These are phyloP conservation scores for Antechinus flavipes DNA, from an alignment of 2,113 vertebrate species.

Conservation along the genomic window DNA sequence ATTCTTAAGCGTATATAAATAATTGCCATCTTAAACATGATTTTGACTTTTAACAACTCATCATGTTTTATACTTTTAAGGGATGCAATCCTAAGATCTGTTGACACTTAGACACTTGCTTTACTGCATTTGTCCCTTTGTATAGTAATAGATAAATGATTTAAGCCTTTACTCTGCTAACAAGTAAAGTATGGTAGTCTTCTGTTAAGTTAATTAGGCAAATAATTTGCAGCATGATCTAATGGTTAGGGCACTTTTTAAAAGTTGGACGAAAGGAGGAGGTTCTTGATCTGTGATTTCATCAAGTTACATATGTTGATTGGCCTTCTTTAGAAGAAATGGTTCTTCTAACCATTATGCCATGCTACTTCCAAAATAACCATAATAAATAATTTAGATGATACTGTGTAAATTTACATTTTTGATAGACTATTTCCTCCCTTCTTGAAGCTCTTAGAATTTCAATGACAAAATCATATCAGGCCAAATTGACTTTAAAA, in stretches of 20 bases:
- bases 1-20: background rate
- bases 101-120: background rate
- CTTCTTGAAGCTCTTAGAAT: too few relatives aligned
- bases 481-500: too few relatives aligned
- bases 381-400: background rate
- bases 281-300: background rate
- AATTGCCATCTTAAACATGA: background rate
- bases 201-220: background rate
- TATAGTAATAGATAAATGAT: background rate
- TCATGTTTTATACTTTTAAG: background rate
- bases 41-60: background rate
- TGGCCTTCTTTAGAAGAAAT: background rate
- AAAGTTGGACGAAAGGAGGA: background rate
- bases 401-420: background rate
- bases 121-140: background rate
- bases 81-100: background rate
- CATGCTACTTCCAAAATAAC: background rate
- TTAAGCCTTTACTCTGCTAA: background rate
- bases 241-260: background rate
- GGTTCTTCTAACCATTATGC: background rate
- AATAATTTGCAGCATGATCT: background rate
- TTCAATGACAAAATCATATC: too few relatives aligned
- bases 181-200: background rate
- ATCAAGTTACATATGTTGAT: background rate
- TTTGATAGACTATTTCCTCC: background rate